Evolutionary conservation across 1,140 invertebrate genomes (phyloP).

Genomic region (Heterodera schachtii): DNA sequence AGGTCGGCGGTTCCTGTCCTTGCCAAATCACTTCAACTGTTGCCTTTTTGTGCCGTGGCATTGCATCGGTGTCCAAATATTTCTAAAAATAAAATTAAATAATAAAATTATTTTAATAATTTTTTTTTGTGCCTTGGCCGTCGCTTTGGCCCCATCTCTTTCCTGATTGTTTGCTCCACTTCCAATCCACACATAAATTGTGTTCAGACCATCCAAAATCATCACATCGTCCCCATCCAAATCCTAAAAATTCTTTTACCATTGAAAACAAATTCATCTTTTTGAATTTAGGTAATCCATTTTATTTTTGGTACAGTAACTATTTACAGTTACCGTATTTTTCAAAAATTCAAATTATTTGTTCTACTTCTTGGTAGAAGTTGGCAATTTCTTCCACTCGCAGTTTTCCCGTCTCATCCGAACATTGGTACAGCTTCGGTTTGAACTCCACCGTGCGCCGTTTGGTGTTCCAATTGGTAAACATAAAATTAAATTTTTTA

Average conservation of each 20-base stretch:
- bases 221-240: slow-evolving; percentile 82
- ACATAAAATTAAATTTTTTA: slow-evolving; percentile 10
- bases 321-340: no score
- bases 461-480: slow-evolving; percentile 55
- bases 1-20: slow-evolving; percentile 58
- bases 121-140: slow-evolving; percentile 67
- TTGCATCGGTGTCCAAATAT: slow-evolving; percentile 52
- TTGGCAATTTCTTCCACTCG: slow-evolving; percentile 74
- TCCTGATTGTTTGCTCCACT: slow-evolving; percentile 75
- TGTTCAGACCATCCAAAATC: slow-evolving; percentile 79
- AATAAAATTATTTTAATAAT: background rate
- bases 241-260: slow-evolving; percentile 69
- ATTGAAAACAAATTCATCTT: no score
- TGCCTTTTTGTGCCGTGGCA: slow-evolving; percentile 59
- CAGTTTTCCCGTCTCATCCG: slow-evolving; percentile 67
- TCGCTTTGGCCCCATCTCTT: slow-evolving; percentile 70
- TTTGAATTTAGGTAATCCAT: no score
- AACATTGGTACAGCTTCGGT: slow-evolving; percentile 74
- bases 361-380: slow-evolving; percentile 67
- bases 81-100: slow-evolving; percentile 38
- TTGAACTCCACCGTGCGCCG: slow-evolving; percentile 53
- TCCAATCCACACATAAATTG: slow-evolving; percentile 80
- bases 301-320: no score
- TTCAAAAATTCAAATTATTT: no score
- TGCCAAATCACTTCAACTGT: slow-evolving; percentile 57